Conservation (phyloP, 2,113 vertebrate species). For the Chiloscyllium plagiosum region DNA sequence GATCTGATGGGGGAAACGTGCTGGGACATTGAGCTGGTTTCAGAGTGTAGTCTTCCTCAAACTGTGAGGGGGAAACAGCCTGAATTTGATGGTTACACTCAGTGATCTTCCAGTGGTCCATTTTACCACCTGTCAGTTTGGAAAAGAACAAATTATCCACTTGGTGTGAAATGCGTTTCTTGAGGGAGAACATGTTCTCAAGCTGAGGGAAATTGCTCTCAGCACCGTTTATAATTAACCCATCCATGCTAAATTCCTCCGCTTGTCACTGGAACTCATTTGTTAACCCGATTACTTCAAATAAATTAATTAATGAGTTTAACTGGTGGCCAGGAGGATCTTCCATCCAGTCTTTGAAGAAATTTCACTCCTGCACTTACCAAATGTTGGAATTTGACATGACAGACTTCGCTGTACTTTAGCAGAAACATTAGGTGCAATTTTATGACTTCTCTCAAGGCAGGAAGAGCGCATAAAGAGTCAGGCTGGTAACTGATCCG, state of each 20-base stretch:
- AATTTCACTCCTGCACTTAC: background rate
- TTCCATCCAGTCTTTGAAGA: background rate
- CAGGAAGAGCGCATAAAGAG: too few relatives aligned
- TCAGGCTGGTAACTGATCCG: too few relatives aligned
- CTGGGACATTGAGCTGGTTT: too few relatives aligned
- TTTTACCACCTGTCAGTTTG: background rate
- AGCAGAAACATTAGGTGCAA: background rate
- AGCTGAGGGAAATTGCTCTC: background rate
- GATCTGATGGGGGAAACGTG: background rate
- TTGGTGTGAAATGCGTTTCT: background rate
- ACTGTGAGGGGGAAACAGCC: background rate
- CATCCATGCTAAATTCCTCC: background rate
- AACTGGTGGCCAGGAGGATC: background rate
- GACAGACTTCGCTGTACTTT: background rate
- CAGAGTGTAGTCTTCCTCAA: background rate
- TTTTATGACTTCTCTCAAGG: too few relatives aligned
- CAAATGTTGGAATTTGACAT: background rate
- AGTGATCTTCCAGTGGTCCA: background rate
- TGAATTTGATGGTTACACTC: background rate
- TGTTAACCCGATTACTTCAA: background rate
- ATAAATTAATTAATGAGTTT: background rate
- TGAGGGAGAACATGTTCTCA: background rate
- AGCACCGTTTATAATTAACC: background rate
- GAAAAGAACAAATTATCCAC: background rate
- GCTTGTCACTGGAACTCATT: background rate